Evolutionary conservation across 2,888 invertebrate genomes (phyloP), one percentile per base, ranked within the genome.

Genomic region (Pristionchus japonicus): DNA sequence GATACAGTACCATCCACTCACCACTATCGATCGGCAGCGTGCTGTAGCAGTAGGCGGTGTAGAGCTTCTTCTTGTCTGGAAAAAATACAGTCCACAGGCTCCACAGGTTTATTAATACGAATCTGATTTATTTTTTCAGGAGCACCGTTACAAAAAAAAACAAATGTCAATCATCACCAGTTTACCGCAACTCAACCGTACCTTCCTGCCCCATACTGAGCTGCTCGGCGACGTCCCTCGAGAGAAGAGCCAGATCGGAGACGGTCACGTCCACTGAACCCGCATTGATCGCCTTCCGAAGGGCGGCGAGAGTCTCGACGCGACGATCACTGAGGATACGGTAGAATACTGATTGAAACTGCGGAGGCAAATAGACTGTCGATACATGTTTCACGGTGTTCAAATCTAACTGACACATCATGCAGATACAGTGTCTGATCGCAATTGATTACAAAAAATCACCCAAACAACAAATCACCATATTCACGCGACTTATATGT

Each of bases 31-130:
- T 86, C 6, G 92, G 91, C 17, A 92, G 88, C 11, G 91, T 91
- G 82, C 93, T 91, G 90, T 92, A 93, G 89, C 94, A 94, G 85
- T 92, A 89, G 23, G 93, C 93, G 4, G 93, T 91, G 89, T 94
- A 94, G 31, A 89, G 89, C 89, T 94, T 94, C 77, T 90, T 74
- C 91, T 94, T 94, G 34, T 94, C 94, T 93, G 70, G 7, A 80
- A 40, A 74, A 74, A n/a, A n/a, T n/a, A n/a, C n/a, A n/a, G n/a
- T n/a, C n/a, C n/a, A n/a, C n/a, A n/a, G n/a, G n/a, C n/a, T n/a
- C n/a, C n/a, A n/a, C n/a, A n/a, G n/a, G n/a, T n/a, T n/a, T n/a
- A n/a, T n/a, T n/a, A n/a, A n/a, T n/a, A n/a, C n/a, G n/a, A n/a
- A n/a, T n/a, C n/a, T n/a, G 11, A 52, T 3, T 17, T 4, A 52